These are phyloP conservation scores for Lates calcarifer DNA, from an alignment of 2,113 vertebrate genomes.

Conservation along the genomic window DNA sequence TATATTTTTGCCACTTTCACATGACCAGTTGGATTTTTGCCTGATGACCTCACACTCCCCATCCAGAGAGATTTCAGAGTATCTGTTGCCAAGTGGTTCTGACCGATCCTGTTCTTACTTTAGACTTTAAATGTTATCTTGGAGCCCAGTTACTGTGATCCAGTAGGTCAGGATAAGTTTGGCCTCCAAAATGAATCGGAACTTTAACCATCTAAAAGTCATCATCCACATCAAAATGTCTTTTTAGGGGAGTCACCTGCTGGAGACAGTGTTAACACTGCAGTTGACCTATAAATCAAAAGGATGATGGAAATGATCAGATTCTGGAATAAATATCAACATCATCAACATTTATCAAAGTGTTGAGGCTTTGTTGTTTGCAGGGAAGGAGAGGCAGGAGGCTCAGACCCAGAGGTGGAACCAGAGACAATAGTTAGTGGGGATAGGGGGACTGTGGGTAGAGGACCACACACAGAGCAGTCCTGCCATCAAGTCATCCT, in stretches of 20 bases:
- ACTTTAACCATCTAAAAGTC: background rate
- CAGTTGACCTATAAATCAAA: background rate
- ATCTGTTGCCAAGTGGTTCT: too few relatives aligned
- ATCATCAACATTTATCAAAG: conserved; percentile 10
- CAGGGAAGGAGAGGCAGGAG: conserved; percentile 3
- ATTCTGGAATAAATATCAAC: background rate
- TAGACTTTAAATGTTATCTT: background rate
- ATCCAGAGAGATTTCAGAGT: too few relatives aligned
- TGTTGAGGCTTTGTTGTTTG: background rate
- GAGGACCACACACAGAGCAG: conserved; percentile 75
- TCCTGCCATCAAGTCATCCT: conserved; percentile 57
- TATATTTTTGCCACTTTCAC: too few relatives aligned
- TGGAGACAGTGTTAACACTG: too few relatives aligned
- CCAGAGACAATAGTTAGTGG: conserved; percentile 35
- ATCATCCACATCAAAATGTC: background rate
- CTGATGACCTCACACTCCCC: too few relatives aligned
- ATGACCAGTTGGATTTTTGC: too few relatives aligned
- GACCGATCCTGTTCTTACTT: background rate
- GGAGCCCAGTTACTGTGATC: background rate
- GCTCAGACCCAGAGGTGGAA: conserved; percentile 17
- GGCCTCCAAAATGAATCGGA: too few relatives aligned
- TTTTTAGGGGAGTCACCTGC: too few relatives aligned
- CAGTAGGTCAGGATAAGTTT: background rate
- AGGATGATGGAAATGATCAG: background rate
- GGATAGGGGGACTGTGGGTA: conserved; percentile 54